phyloP scores from a whole-genome alignment of 2,888 invertebrate genomes.

The Mesoligia furuncula region DNA sequence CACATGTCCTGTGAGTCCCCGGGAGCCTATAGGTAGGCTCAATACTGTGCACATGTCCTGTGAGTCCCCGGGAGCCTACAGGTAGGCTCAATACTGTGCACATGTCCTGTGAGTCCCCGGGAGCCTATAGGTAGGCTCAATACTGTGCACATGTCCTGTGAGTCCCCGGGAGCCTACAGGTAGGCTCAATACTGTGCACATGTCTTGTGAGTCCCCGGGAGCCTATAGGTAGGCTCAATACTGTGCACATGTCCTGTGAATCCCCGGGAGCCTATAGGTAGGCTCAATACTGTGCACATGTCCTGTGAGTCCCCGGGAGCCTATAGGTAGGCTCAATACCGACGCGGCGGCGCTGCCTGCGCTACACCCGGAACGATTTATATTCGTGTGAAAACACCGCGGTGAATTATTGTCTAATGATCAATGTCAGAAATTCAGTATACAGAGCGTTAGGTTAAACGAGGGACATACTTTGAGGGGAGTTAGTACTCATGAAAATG shows the following conservation, averaged over 20 bases:
- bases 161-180: not conserved
- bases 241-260: not conserved
- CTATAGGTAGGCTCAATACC: not conserved
- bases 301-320: not conserved
- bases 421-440: not conserved
- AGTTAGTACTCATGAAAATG: too few species aligned
- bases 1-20: not conserved
- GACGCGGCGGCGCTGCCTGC: not conserved
- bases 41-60: not conserved
- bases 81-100: not conserved
- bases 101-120: not conserved
- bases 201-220: not conserved
- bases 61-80: not conserved
- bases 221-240: not conserved
- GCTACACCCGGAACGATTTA: not conserved
- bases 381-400: constrained; percentile 7
- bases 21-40: not conserved
- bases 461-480: too few species aligned
- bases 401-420: constrained; percentile 13
- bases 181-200: not conserved
- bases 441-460: too few species aligned
- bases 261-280: not conserved
- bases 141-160: not conserved
- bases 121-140: too few species aligned
- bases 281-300: too few species aligned